phyloP scores from a whole-genome alignment of 2,797 vertebrate genomes.

The Odontamblyopus rebecca region DNA sequence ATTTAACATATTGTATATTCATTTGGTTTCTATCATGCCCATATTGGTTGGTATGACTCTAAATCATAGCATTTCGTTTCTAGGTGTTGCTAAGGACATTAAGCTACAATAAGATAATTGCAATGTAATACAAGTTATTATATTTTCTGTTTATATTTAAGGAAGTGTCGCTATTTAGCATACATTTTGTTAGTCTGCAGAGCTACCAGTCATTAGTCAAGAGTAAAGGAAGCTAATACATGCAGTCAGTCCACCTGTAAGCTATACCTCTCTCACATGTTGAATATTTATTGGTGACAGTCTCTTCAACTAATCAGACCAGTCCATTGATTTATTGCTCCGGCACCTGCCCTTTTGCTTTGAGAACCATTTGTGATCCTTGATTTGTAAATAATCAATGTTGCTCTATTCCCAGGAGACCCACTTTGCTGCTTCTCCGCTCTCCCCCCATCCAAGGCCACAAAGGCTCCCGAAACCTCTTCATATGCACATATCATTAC shows the following conservation, averaged over 20 bases:
- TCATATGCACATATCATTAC: conserved; percentile 79
- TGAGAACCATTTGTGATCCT: conserved; percentile 29
- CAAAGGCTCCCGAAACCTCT: conserved; percentile 68
- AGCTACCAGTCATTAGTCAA: neutral
- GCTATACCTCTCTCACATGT: neutral
- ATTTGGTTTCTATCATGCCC: neutral
- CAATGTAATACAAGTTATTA: no score
- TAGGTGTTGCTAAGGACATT: neutral
- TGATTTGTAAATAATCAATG: conserved; percentile 52
- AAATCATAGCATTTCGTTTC: neutral
- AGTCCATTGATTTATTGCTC: neutral
- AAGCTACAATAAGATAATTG: neutral
- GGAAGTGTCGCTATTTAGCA: neutral
- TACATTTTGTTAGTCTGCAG: neutral
- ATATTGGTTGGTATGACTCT: neutral
- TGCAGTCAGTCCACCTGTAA: neutral
- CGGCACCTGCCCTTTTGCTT: neutral
- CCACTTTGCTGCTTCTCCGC: conserved; percentile 34
- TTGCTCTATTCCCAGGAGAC: conserved; percentile 30
- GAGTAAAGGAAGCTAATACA: neutral
- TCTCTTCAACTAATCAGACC: neutral
- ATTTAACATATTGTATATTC: neutral
- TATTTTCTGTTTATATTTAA: no score
- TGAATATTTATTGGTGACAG: conserved; percentile 15
- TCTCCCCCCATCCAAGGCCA: conserved; percentile 54